Percentiles rank a stretch among this genome's conserved stretches.
These are phyloP conservation scores for Crossaster papposus DNA, from an alignment of 53 echinoderm and acorn worm species.

Conservation along the genomic window DNA sequence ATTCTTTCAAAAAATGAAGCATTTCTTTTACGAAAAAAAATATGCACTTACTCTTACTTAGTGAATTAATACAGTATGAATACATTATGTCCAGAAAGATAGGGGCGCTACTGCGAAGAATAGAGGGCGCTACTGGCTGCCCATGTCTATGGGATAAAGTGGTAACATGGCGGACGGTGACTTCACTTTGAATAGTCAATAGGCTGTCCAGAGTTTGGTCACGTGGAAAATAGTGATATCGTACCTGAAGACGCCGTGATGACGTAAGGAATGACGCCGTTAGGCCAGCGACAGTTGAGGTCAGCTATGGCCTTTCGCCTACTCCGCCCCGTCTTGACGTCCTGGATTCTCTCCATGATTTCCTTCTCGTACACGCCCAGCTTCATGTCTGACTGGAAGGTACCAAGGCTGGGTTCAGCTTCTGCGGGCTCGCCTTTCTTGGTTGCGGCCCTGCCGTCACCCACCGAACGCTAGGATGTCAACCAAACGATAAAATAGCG, in stretches of 20 bases:
- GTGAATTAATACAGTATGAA: no score
- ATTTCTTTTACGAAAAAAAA: no score
- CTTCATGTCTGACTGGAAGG: conserved; percentile 67
- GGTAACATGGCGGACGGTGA: no score
- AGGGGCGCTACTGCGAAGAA: no score
- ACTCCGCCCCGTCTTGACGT: conserved; percentile 53
- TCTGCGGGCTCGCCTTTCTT: neutral
- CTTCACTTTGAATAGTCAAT: no score
- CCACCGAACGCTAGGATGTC: neutral
- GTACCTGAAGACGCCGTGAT: conserved; percentile 47
- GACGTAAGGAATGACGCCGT: conserved; percentile 53
- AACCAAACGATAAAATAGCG: neutral
- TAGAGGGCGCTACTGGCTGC: no score
- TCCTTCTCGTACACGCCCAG: conserved; percentile 39
- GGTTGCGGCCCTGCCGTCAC: neutral
- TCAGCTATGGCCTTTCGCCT: conserved; percentile 56
- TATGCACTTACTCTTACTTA: no score
- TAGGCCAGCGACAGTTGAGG: conserved; percentile 34
- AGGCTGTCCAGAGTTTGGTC: no score
- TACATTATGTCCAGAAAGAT: no score
- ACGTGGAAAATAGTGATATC: neutral
- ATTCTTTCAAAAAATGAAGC: no score
- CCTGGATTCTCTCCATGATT: conserved; percentile 45
- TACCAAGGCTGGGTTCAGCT: neutral
- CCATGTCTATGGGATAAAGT: no score